These are phyloP conservation scores for Drosophila maculinotata DNA, from an alignment of 2,888 invertebrate species.

Conservation along the genomic window DNA sequence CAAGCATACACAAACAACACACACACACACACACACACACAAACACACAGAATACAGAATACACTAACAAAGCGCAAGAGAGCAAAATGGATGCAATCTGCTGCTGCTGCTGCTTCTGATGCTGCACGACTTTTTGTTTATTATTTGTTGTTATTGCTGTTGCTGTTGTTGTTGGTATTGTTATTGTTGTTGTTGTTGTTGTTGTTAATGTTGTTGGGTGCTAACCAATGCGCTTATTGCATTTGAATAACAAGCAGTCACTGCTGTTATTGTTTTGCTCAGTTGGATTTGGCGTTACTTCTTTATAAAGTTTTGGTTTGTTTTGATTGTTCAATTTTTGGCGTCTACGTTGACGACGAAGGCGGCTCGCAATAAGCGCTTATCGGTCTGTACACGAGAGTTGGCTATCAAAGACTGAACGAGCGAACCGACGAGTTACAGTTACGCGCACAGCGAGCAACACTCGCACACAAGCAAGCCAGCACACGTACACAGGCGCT, in stretches of 20 bases:
- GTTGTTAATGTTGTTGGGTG: slow-evolving; percentile 27
- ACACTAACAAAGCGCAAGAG: slow-evolving; percentile 54
- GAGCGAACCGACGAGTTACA: slow-evolving; percentile 66
- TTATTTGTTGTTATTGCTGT: slow-evolving; percentile 22
- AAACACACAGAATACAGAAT: slow-evolving; percentile 5
- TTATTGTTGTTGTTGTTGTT: slow-evolving; percentile 21
- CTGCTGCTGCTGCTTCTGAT: slow-evolving; percentile 38
- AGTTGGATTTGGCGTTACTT: too few relatives aligned
- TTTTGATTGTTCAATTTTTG: slow-evolving; percentile 51
- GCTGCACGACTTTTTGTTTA: slow-evolving; percentile 31
- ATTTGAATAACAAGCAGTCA: slow-evolving; percentile 31
- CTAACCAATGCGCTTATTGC: slow-evolving; percentile 31
- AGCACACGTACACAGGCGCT: slow-evolving; percentile 11
- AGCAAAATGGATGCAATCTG: slow-evolving; percentile 65
- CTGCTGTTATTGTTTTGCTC: slow-evolving; percentile 29
- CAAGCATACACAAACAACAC: too few relatives aligned
- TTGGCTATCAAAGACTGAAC: slow-evolving; percentile 84
- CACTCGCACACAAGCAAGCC: slow-evolving; percentile 36
- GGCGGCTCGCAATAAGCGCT: slow-evolving; percentile 68
- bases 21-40: slow-evolving; percentile 22
- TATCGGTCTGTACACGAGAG: slow-evolving; percentile 84
- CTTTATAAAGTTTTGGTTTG: slow-evolving; percentile 24
- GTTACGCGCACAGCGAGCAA: slow-evolving; percentile 66
- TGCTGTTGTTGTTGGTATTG: slow-evolving; percentile 17
- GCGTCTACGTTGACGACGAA: slow-evolving; percentile 41